Evolutionary conservation across 2,113 vertebrate species (phyloP).

Genomic region (Pteronura brasiliensis): DNA sequence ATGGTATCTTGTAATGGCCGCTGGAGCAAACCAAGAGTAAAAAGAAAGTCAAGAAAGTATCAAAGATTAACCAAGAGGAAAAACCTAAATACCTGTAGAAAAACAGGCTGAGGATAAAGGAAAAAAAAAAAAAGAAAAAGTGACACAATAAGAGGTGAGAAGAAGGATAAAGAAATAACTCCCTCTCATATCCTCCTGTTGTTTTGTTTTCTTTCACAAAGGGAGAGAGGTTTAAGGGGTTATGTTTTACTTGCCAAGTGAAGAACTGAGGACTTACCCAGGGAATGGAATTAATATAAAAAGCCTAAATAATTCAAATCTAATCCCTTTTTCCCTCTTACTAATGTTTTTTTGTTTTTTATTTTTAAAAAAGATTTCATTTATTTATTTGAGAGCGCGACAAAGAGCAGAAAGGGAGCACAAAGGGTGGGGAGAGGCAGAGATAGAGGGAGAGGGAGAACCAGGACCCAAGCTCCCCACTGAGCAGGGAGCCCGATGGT

Average conservation of each 20-base stretch:
- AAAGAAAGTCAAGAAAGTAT: background rate
- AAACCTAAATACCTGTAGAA: background rate
- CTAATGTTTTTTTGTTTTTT: background rate
- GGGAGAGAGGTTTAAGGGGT: background rate
- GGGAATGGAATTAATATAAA: constrained; percentile 33
- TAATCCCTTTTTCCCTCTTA: background rate
- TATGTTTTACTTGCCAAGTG: background rate
- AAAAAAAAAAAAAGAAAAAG: background rate
- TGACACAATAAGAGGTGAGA: background rate
- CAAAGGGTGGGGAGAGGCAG: background rate
- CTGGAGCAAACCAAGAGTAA: background rate
- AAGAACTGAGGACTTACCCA: background rate
- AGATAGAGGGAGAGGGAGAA: too few relatives aligned
- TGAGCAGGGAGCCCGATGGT: too few relatives aligned
- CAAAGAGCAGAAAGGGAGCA: background rate
- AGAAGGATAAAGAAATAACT: background rate
- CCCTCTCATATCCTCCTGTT: background rate
- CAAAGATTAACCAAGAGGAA: background rate
- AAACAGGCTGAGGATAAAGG: background rate
- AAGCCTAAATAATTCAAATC: constrained; percentile 6
- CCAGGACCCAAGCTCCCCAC: too few relatives aligned
- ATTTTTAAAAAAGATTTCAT: background rate
- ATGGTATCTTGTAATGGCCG: background rate
- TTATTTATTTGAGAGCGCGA: background rate
- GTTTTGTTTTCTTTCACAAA: background rate